Percentiles rank a stretch among this genome's conserved stretches.
Conservation (phyloP, 2,797 vertebrate species). For the Melanotaenia nigrans region DNA sequence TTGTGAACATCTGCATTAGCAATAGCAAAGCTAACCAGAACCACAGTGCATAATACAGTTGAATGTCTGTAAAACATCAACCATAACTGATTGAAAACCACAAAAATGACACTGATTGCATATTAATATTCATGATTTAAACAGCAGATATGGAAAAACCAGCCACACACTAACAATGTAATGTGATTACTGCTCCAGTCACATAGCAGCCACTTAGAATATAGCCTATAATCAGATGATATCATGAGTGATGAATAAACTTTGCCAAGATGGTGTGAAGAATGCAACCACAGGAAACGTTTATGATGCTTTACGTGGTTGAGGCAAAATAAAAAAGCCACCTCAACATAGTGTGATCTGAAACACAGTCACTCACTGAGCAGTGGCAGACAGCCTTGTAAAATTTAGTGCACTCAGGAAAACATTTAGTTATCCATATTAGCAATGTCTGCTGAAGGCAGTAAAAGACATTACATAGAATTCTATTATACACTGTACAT, state of each 20-base stretch:
- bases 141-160: constrained; percentile 52
- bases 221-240: constrained; percentile 39
- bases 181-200: constrained; percentile 47
- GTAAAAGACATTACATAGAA: constrained; percentile 8
- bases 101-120: constrained; percentile 35
- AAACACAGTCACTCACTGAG: constrained; percentile 22
- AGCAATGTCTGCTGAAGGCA: constrained; percentile 15
- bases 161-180: constrained; percentile 35
- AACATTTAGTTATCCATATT: not conserved
- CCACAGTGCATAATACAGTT: constrained; percentile 31
- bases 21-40: constrained; percentile 40
- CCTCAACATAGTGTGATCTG: constrained; percentile 22
- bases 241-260: constrained; percentile 44
- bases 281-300: constrained; percentile 55
- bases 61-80: constrained; percentile 50
- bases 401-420: not conserved
- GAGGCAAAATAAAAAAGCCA: constrained; percentile 22
- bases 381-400: not conserved
- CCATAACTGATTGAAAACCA: constrained; percentile 50
- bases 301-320: constrained; percentile 40
- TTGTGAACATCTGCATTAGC: constrained; percentile 46
- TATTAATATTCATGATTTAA: constrained; percentile 37
- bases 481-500: constrained; percentile 19
- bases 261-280: constrained; percentile 50
- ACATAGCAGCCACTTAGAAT: constrained; percentile 45